Percentiles rank a stretch among this genome's conserved stretches.
Conservation (phyloP, 2,797 vertebrate species). For the Paratrypauchen microcephalus region DNA sequence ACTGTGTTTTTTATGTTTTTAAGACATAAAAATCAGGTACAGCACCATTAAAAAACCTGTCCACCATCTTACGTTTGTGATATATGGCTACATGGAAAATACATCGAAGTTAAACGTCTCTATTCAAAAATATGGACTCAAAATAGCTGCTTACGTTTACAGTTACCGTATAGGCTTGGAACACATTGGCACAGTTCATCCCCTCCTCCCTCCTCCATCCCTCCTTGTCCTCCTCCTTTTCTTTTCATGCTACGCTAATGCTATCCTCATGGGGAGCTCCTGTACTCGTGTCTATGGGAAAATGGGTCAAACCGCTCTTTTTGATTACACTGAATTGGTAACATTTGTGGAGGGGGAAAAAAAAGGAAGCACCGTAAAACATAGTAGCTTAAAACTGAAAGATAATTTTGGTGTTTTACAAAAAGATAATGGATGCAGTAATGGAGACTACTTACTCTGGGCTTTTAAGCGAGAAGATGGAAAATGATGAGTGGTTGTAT, state of each 20-base stretch:
- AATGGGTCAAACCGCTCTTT: neutral
- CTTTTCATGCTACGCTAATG: neutral
- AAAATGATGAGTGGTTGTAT: neutral
- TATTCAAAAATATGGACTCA: neutral
- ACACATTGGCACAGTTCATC: neutral
- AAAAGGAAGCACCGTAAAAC: no score
- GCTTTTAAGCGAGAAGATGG: neutral
- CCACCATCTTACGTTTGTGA: neutral
- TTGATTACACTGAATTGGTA: neutral
- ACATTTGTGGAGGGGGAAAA: neutral
- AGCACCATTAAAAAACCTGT: no score
- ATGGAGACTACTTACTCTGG: neutral
- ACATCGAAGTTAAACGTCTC: no score
- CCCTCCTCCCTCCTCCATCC: neutral
- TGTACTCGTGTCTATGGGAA: constrained; percentile 2
- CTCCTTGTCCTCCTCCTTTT: neutral
- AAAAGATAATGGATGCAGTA: neutral
- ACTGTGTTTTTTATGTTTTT: no score
- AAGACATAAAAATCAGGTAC: neutral
- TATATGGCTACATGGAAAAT: neutral
- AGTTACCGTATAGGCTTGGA: neutral
- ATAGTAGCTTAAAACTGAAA: neutral
- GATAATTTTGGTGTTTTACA: neutral
- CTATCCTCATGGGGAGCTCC: neutral
- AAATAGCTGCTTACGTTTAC: neutral